A percentile compares a stretch with the other conserved stretches of the same genome.
These are phyloP conservation scores for Patella ulyssiponensis DNA, from an alignment of 2,888 invertebrate genomes.

Conservation along the genomic window DNA sequence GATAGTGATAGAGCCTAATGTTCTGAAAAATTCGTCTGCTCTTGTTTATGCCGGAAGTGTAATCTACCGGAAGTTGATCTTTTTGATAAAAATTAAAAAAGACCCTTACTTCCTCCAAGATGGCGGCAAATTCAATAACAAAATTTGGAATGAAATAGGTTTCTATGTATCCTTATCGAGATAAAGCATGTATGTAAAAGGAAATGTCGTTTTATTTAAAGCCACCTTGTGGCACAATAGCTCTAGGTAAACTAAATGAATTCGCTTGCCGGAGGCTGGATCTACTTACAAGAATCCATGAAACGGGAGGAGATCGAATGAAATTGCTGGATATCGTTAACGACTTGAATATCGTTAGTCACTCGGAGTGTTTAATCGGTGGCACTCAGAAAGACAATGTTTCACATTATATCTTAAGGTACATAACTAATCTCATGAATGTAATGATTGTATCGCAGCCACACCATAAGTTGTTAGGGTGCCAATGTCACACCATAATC, in stretches of 20 bases:
- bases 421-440: background rate
- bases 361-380: constrained; percentile 63
- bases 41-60: background rate
- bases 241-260: constrained; percentile 48
- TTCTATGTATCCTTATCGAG: too few species aligned
- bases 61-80: background rate
- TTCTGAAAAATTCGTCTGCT: constrained; percentile 3
- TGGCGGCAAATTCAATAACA: background rate
- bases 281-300: constrained; percentile 46
- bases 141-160: too few species aligned
- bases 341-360: constrained; percentile 38
- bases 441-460: too few species aligned
- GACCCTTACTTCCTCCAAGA: background rate
- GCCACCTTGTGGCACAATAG: constrained; percentile 52
- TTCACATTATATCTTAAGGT: constrained; percentile 67
- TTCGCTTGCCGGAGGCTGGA: constrained; percentile 48
- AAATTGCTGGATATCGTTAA: constrained; percentile 46
- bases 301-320: constrained; percentile 23
- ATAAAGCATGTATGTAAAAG: too few species aligned
- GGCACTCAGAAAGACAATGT: constrained; percentile 61
- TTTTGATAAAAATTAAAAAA: background rate
- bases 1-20: background rate
- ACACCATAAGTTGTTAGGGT: too few species aligned
- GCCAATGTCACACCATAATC: too few species aligned
- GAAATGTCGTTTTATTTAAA: constrained; percentile 54